Conservation (phyloP, 2,888 invertebrate genomes). For the Eilema caniola region DNA sequence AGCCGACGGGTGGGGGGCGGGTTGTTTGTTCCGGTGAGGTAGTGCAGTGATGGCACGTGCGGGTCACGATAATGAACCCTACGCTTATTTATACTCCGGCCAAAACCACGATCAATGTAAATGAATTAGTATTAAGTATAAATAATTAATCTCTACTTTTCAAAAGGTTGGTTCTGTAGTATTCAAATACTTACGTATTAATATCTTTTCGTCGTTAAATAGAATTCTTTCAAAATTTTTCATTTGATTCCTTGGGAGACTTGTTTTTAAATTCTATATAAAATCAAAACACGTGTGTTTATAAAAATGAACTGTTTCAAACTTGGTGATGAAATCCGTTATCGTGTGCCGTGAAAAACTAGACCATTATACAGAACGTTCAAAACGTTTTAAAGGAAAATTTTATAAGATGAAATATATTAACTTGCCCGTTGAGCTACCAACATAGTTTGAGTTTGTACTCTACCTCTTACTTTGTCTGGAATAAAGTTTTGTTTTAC, state of each 20-base stretch:
- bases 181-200: neutral
- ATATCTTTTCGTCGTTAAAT: constrained; percentile 14
- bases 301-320: too few relatives aligned
- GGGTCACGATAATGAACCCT: constrained; percentile 74
- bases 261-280: too few relatives aligned
- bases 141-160: constrained; percentile 15
- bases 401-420: neutral
- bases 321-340: too few relatives aligned
- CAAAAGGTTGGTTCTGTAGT: constrained; percentile 8
- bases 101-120: constrained; percentile 23
- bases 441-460: neutral
- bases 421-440: neutral
- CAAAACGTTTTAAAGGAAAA: neutral
- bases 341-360: too few relatives aligned
- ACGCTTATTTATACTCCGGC: constrained; percentile 40
- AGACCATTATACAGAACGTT: neutral
- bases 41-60: constrained; percentile 55
- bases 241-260: too few relatives aligned
- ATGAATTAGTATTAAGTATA: constrained; percentile 21
- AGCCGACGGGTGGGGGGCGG: constrained; percentile 30
- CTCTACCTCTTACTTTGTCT: neutral
- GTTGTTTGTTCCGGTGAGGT: constrained; percentile 48
- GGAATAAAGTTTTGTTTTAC: neutral
- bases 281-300: too few relatives aligned
- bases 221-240: neutral